Percentiles rank a stretch among this genome's conserved stretches.
These are phyloP conservation scores for Apostichopus leukothele DNA, from an alignment of 53 echinoderm and acorn worm genomes.

Conservation along the genomic window DNA sequence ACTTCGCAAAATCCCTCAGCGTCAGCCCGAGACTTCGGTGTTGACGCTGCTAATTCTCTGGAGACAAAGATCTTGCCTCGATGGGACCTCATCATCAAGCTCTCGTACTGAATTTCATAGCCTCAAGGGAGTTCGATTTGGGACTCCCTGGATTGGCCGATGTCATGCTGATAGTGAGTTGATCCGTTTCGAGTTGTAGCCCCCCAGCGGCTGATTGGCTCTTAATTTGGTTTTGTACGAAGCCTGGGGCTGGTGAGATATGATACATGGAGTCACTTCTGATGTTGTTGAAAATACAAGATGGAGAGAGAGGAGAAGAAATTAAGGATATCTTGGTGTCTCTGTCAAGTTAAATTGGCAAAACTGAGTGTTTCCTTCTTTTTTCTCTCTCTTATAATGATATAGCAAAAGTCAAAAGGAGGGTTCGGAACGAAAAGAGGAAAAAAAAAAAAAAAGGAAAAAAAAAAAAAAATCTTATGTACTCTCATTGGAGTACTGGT, in stretches of 20 bases:
- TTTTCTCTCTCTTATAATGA: neutral
- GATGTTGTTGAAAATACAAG: constrained; percentile 51
- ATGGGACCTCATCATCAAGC: constrained; percentile 37
- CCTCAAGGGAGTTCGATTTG: constrained; percentile 50
- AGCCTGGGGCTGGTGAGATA: constrained; percentile 47
- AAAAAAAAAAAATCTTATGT: neutral
- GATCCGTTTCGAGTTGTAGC: constrained; percentile 49
- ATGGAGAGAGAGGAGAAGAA: constrained; percentile 37
- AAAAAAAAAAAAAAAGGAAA: no score
- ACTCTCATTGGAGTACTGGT: neutral
- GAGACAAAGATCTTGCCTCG: constrained; percentile 42
- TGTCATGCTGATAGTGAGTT: constrained; percentile 52
- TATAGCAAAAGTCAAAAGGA: constrained; percentile 15
- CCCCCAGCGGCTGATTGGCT: constrained; percentile 55
- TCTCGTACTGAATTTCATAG: constrained; percentile 51
- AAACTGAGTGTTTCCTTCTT: constrained; percentile 35
- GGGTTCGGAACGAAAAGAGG: neutral
- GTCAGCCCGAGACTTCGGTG: constrained; percentile 42
- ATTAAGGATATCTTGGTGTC: constrained; percentile 46
- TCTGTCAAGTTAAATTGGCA: constrained; percentile 47
- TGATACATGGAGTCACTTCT: constrained; percentile 56
- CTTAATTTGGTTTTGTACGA: constrained; percentile 53
- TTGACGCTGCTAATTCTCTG: constrained; percentile 51
- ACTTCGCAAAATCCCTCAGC: constrained; percentile 36
- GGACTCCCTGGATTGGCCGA: constrained; percentile 48